phyloP scores from a whole-genome alignment of 23 tunicate species.

The Ascidia mentula region DNA sequence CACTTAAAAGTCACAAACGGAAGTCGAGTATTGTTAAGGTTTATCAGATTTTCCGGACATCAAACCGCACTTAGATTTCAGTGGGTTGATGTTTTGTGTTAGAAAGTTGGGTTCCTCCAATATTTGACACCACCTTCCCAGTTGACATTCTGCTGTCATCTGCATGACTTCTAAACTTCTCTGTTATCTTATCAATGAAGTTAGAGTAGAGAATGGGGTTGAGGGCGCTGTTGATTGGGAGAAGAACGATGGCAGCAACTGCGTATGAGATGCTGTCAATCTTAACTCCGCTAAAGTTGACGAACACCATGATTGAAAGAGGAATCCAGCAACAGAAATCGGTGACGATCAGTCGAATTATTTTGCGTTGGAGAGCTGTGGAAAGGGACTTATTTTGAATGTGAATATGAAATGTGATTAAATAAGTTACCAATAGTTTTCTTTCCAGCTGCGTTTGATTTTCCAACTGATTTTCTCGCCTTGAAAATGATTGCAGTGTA shows the following conservation, averaged over 20 bases:
- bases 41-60: no score
- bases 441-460: neutral
- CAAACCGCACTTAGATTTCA: no score
- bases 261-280: conserved; percentile 12
- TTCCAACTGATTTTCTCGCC: neutral
- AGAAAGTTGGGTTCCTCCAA: no score
- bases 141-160: neutral
- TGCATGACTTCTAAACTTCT: neutral
- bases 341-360: conserved; percentile 12
- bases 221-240: conserved; percentile 18
- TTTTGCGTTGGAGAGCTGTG: neutral
- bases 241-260: conserved; percentile 7
- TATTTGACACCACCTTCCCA: neutral
- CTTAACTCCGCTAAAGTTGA: conserved; percentile 15
- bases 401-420: no score
- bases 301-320: conserved; percentile 14
- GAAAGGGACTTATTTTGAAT: no score
- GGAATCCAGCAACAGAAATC: conserved; percentile 22
- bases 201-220: conserved; percentile 6
- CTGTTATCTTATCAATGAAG: neutral
- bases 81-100: no score
- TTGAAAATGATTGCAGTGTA: conserved; percentile 27
- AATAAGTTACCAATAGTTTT: neutral
- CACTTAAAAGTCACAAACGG: no score
- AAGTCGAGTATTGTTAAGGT: no score